Evolutionary conservation across 2,888 invertebrate species (phyloP), one percentile per base, ranked within the genome.

Genomic region (Pachycephus smyrnensis): DNA sequence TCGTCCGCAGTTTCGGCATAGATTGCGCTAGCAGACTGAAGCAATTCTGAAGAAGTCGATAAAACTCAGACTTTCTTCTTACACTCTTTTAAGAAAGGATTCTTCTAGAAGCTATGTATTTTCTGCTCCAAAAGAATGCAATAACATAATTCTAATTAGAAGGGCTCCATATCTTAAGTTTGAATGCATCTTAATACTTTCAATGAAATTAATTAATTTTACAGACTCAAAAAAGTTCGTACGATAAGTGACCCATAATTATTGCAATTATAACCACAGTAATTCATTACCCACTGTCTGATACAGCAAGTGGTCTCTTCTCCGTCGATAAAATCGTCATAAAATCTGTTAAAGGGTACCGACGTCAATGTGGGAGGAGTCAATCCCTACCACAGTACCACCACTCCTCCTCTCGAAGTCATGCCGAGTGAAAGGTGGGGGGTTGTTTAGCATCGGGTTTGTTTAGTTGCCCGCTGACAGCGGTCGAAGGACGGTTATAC

Each of bases 401-500:
- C 12, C 77, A 75, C 81, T 77, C 80, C 82, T 6, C 12, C 40
- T 78, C 37, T 6, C 79, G 81, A 76, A 82, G 86, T 87, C 88
- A 87, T 85, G 87, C 87, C 84, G 87, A 84, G 80, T 36, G 77
- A 80, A 80, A 80, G 85, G 89, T 87, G 90, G 90, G 85, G 90
- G 90, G 87, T 86, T 89, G 89, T 89, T 89, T 87, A 86, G 87
- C 88, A 85, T 86, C 86, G 80, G 80, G 86, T 88, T 89, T 90
- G 88, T 90, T 91, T 90, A 91, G 91, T 91, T 90, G 90, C 88
- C 88, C 90, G 91, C 89, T 90, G 90, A 91, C 89, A 90, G 90
- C 91, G 90, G 90, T 84, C 88, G 89, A 86, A 87, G 84, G 84
- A 87, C 83, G 75, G 37, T 32, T 75, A 79, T 80, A 80, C 77